Conservation (phyloP, 2,888 invertebrate genomes). For the Bruchidius siliquastri region DNA sequence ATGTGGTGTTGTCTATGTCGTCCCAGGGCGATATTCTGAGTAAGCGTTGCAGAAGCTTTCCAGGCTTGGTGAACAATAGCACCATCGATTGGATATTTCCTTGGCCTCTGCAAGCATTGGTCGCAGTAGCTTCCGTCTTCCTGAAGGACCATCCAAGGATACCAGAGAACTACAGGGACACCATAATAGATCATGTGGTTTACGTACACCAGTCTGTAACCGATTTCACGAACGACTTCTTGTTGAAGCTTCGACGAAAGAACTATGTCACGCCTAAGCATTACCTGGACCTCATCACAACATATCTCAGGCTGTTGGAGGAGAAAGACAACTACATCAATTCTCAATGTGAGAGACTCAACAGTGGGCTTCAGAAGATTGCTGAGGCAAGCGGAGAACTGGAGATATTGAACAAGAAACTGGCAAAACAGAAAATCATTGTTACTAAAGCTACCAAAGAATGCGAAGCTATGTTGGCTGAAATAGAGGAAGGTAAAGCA, state of each 20-base stretch:
- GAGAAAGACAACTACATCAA: slow-evolving; percentile 62
- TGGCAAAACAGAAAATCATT: slow-evolving; percentile 77
- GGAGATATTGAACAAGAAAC: slow-evolving; percentile 70
- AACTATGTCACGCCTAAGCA: slow-evolving; percentile 92
- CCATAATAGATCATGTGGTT: slow-evolving; percentile 79
- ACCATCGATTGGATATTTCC: slow-evolving; percentile 93
- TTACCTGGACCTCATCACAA: slow-evolving; percentile 80
- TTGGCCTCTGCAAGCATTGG: slow-evolving; percentile 86
- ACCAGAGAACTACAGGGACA: slow-evolving; percentile 49
- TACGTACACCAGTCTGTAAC: slow-evolving; percentile 76
- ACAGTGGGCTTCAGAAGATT: slow-evolving; percentile 73
- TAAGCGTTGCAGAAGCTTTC: slow-evolving; percentile 83
- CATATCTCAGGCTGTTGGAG: slow-evolving; percentile 70
- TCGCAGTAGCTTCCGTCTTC: slow-evolving; percentile 82
- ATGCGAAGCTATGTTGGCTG: slow-evolving; percentile 71
- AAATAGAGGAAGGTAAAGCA: slow-evolving; percentile 57
- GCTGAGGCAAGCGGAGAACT: slow-evolving; percentile 82
- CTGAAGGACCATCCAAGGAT: slow-evolving; percentile 59
- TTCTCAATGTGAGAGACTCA: slow-evolving; percentile 64
- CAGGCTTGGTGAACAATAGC: slow-evolving; percentile 86
- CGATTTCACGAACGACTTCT: slow-evolving; percentile 68
- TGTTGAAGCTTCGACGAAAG: slow-evolving; percentile 66
- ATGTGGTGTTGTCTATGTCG: slow-evolving; percentile 88
- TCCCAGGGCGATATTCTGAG: slow-evolving; percentile 78
- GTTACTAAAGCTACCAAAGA: slow-evolving; percentile 77